These are phyloP conservation scores for Thecophora atra DNA, from an alignment of 2,888 invertebrate genomes.

Conservation along the genomic window DNA sequence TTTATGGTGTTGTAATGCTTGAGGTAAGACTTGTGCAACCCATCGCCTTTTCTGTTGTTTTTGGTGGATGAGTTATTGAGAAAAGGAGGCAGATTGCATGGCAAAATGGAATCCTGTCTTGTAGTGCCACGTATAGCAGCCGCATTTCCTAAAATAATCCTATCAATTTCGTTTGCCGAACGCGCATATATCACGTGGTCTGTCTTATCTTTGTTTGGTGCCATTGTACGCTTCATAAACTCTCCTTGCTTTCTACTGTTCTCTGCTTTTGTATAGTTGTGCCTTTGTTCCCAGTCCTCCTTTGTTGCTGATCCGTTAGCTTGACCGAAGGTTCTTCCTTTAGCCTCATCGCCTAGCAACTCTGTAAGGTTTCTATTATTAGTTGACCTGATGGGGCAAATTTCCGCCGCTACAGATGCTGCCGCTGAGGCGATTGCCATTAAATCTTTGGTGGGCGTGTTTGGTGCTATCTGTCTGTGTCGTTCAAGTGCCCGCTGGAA, in stretches of 20 bases:
- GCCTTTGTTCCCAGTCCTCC: neutral
- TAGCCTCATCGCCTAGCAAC: constrained; percentile 9
- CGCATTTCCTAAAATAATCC: constrained; percentile 50
- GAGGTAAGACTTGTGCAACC: constrained; percentile 52
- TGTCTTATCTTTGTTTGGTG: neutral
- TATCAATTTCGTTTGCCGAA: constrained; percentile 50
- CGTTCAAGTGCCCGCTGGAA: constrained; percentile 54
- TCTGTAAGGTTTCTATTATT: constrained; percentile 47
- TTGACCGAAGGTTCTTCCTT: neutral
- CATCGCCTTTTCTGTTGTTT: neutral
- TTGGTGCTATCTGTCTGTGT: constrained; percentile 42
- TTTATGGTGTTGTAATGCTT: constrained; percentile 53
- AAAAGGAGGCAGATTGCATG: neutral
- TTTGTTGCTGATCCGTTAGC: neutral
- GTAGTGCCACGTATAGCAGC: constrained; percentile 28
- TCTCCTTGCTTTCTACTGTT: neutral
- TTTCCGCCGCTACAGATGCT: constrained; percentile 2
- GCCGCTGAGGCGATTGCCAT: constrained; percentile 37
- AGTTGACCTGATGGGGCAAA: constrained; percentile 47
- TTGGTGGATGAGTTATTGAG: constrained; percentile 29
- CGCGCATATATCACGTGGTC: constrained; percentile 33
- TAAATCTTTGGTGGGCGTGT: constrained; percentile 33
- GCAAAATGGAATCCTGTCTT: constrained; percentile 17
- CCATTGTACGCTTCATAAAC: constrained; percentile 14
- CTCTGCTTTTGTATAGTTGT: neutral